phyloP scores from a whole-genome alignment of 2,888 invertebrate genomes.

The Suillia variegata region DNA sequence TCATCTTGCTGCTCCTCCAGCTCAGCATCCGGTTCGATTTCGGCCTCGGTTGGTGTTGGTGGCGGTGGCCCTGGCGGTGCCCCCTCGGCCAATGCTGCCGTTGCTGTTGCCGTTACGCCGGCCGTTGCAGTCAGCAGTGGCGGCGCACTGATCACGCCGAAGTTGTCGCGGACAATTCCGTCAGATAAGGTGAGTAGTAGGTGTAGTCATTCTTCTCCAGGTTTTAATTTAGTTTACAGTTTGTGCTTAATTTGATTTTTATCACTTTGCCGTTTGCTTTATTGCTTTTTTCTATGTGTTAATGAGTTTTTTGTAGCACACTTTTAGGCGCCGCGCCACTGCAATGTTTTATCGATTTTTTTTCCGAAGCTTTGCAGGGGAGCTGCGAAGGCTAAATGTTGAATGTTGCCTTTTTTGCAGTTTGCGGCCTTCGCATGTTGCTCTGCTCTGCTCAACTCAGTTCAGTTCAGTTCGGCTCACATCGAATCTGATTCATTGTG shows the following conservation, averaged over 20 bases:
- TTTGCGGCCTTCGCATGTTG: too few relatives aligned
- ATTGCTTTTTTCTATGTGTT: not conserved
- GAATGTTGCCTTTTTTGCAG: too few relatives aligned
- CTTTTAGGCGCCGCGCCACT: not conserved
- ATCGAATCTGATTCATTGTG: too few relatives aligned
- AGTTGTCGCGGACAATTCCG: slow-evolving; percentile 81
- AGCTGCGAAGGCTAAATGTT: too few relatives aligned
- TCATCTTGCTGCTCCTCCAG: slow-evolving; percentile 43
- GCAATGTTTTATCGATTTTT: not conserved
- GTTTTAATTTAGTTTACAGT: not conserved
- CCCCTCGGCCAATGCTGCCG: slow-evolving; percentile 23
- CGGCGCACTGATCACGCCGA: slow-evolving; percentile 47
- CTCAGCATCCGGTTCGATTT: slow-evolving; percentile 37
- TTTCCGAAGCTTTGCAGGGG: not conserved
- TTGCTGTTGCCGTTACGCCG: slow-evolving; percentile 21
- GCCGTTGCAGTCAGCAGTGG: slow-evolving; percentile 33
- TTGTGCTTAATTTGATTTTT: not conserved
- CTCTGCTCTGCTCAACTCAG: too few relatives aligned
- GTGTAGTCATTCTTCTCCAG: not conserved
- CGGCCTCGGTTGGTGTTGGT: slow-evolving; percentile 32
- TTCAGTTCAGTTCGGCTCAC: too few relatives aligned
- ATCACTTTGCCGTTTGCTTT: not conserved
- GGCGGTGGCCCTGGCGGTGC: slow-evolving; percentile 16
- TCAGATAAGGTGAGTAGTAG: slow-evolving; percentile 75
- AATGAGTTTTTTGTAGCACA: not conserved